Conservation (phyloP, 2,797 vertebrate genomes). For the Hapalemur alaotrensis region DNA sequence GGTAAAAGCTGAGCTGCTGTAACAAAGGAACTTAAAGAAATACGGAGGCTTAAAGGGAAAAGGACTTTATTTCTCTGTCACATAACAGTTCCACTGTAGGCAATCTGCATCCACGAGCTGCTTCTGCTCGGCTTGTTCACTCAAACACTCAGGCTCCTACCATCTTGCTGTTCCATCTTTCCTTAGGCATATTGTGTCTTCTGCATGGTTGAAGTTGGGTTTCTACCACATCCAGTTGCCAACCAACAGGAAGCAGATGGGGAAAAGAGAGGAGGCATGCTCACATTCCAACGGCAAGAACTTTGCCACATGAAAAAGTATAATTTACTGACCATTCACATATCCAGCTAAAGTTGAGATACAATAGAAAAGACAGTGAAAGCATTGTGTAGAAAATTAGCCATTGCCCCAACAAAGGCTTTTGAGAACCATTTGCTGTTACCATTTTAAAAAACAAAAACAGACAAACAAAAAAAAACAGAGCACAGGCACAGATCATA, state of each 20-base stretch:
- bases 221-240: background rate
- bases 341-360: background rate
- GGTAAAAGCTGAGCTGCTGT: background rate
- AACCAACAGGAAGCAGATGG: background rate
- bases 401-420: background rate
- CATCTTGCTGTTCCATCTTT: background rate
- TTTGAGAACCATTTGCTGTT: background rate
- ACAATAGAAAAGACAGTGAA: background rate
- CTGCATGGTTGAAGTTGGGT: background rate
- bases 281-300: background rate
- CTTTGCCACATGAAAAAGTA: background rate
- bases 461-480: no score
- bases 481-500: background rate
- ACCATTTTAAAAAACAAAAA: no score
- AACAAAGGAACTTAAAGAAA: background rate
- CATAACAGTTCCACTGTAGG: background rate
- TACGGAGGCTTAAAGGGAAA: background rate
- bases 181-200: background rate
- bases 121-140: background rate
- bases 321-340: background rate
- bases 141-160: background rate
- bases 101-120: background rate
- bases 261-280: background rate
- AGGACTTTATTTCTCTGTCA: background rate
- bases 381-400: background rate